Evolutionary conservation across 2,797 vertebrate species (phyloP).

Genomic region (Podarcis siculus): DNA sequence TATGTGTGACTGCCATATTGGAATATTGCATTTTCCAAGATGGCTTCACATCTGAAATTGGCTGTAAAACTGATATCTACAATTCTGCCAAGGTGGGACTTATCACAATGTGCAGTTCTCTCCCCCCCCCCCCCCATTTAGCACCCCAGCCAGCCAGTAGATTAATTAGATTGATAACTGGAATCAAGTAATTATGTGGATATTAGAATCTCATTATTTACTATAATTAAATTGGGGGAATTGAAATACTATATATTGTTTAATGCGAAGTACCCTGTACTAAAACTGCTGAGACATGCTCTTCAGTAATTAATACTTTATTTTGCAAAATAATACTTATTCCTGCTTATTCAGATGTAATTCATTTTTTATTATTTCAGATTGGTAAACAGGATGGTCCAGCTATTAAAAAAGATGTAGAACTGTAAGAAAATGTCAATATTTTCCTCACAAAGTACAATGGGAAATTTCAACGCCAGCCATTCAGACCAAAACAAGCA

Average conservation of each 20-base stretch:
- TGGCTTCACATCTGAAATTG: background rate
- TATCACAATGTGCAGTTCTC: background rate
- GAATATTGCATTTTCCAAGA: background rate
- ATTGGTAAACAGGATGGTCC: background rate
- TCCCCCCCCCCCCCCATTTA: background rate
- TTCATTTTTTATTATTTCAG: background rate
- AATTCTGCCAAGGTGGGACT: background rate
- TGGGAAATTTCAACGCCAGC: background rate
- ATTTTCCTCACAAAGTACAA: background rate
- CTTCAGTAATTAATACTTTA: slow-evolving; percentile 27
- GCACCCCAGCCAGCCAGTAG: background rate
- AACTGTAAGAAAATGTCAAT: background rate
- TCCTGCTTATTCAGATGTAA: slow-evolving; percentile 14
- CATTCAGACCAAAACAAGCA: slow-evolving; percentile 1
- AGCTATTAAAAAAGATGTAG: slow-evolving; percentile 8
- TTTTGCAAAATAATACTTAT: background rate
- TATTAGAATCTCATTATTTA: slow-evolving; percentile 43
- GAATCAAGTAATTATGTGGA: slow-evolving; percentile 45
- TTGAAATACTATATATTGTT: slow-evolving; percentile 9
- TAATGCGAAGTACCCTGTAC: slow-evolving; percentile 27
- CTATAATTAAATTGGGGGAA: slow-evolving; percentile 55
- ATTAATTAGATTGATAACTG: slow-evolving; percentile 53
- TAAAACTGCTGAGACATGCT: slow-evolving; percentile 40
- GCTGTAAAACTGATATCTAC: background rate
- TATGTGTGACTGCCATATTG: background rate